A percentile compares a stretch with the other conserved stretches of the same genome.
phyloP scores from a whole-genome alignment of 2,797 vertebrate genomes.

The Clamator glandarius region DNA sequence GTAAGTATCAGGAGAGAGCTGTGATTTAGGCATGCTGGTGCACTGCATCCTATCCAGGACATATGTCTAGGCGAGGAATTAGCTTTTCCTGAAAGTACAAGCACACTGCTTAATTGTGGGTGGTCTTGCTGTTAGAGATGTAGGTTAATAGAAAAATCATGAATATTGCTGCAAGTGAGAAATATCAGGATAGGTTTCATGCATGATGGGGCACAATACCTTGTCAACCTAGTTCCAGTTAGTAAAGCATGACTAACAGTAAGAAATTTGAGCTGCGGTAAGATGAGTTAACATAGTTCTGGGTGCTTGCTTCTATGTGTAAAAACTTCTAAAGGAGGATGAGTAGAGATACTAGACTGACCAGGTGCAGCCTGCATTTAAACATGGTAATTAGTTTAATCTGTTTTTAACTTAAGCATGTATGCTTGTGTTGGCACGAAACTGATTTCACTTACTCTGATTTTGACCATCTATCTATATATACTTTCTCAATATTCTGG shows the following conservation, averaged over 20 bases:
- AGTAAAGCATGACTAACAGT: slow-evolving; percentile 36
- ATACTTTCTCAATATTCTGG: not conserved
- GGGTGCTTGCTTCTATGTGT: slow-evolving; percentile 7
- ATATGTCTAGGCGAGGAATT: not conserved
- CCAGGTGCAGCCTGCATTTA: slow-evolving; percentile 36
- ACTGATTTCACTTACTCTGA: slow-evolving; percentile 6
- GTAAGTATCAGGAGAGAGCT: slow-evolving; percentile 44
- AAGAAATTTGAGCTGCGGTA: not conserved
- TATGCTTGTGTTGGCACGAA: slow-evolving; percentile 59
- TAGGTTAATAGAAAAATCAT: not conserved
- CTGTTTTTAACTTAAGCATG: slow-evolving; percentile 51
- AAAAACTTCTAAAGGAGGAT: not conserved
- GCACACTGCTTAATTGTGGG: not conserved
- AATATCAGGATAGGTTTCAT: not conserved
- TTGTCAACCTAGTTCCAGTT: not conserved
- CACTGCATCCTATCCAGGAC: not conserved
- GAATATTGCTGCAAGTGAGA: not conserved
- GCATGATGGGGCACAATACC: not conserved
- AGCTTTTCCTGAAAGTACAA: not conserved
- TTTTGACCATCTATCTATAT: slow-evolving; percentile 19
- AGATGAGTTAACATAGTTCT: not conserved
- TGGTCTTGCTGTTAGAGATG: not conserved
- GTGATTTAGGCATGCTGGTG: not conserved
- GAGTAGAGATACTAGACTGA: slow-evolving; percentile 15
- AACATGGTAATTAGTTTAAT: slow-evolving; percentile 31